Conservation (phyloP, 2,113 vertebrate species). For the Leucopsar rothschildi region DNA sequence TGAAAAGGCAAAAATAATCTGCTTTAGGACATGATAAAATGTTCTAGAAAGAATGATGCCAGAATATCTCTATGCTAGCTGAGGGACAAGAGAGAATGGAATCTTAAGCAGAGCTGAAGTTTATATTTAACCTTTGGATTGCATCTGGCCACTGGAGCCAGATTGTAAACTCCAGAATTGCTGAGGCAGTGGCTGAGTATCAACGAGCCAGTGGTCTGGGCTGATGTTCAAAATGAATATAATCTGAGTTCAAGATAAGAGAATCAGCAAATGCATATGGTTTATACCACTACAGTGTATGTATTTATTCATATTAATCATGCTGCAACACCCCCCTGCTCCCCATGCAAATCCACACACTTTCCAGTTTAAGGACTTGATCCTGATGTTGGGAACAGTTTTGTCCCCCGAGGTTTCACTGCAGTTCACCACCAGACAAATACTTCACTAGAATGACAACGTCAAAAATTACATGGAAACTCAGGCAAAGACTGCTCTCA, state of each 20-base stretch:
- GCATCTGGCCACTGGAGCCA: not conserved
- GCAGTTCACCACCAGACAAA: not conserved
- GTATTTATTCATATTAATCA: not conserved
- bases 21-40: not conserved
- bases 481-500: not conserved
- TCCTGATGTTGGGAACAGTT: not conserved
- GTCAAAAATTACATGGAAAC: not conserved
- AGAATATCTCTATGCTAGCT: not conserved
- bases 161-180: not conserved
- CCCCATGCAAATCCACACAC: not conserved
- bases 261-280: not conserved
- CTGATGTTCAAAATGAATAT: not conserved
- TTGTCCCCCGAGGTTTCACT: not conserved
- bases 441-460: not conserved
- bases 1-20: not conserved
- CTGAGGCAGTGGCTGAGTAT: not conserved
- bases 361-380: not conserved
- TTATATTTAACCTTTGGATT: not conserved
- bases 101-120: not conserved
- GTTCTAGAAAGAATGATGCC: not conserved
- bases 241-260: not conserved
- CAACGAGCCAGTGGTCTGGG: not conserved
- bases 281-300: not conserved
- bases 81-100: not conserved
- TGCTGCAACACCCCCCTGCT: rapidly evolving